Conservation (phyloP, 2,113 vertebrate genomes). For the Glaucomys volans region DNA sequence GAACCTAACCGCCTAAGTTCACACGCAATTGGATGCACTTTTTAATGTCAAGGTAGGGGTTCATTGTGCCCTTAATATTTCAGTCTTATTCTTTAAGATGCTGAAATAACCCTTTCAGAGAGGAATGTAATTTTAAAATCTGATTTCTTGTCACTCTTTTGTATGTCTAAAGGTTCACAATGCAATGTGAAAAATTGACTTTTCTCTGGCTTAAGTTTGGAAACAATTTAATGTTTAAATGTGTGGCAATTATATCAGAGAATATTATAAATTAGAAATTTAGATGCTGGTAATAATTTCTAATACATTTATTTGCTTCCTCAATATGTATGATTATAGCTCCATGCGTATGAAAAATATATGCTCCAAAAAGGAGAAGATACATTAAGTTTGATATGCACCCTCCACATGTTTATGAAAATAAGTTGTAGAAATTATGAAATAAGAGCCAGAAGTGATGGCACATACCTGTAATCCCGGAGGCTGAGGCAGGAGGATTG, state of each 20-base stretch:
- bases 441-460: too few species aligned
- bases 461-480: too few species aligned
- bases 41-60: neutral
- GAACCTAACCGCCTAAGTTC: neutral
- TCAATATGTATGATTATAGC: neutral
- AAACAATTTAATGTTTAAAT: constrained; percentile 24
- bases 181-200: neutral
- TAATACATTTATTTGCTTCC: neutral
- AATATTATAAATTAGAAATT: neutral
- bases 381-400: neutral
- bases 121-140: neutral
- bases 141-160: neutral
- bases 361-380: neutral
- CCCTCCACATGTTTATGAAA: neutral
- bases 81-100: neutral
- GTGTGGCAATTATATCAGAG: neutral
- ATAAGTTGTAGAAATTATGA: neutral
- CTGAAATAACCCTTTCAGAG: neutral
- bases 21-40: neutral
- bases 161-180: neutral
- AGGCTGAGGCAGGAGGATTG: too few species aligned
- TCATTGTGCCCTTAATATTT: neutral
- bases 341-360: neutral
- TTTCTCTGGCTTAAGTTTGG: neutral
- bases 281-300: neutral